Evolutionary conservation across 2,888 invertebrate species (phyloP).

Genomic region (Cordilura impudica): DNA sequence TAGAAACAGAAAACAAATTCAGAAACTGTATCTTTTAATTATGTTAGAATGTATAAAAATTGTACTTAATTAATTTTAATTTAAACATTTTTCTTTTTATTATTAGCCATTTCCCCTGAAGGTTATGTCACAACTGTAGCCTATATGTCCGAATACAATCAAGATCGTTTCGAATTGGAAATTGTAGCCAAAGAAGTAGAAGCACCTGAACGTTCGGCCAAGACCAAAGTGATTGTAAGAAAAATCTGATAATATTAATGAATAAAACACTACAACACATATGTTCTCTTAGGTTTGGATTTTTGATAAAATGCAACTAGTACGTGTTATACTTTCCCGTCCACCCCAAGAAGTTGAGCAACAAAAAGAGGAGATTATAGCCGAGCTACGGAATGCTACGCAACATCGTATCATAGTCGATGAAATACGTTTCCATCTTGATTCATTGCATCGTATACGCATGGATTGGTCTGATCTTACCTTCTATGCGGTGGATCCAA

Average conservation of each 20-base stretch:
- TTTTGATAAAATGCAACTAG: conserved; percentile 89
- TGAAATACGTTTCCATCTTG: conserved; percentile 86
- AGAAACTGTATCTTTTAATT: too few species aligned
- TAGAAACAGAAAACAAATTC: too few species aligned
- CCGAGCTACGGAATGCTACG: conserved; percentile 87
- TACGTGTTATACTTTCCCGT: conserved; percentile 89
- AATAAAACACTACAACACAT: not conserved
- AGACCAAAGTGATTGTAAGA: conserved; percentile 87
- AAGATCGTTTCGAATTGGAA: conserved; percentile 90
- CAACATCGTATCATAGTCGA: conserved; percentile 88
- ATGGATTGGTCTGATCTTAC: conserved; percentile 89
- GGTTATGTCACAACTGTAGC: conserved; percentile 82
- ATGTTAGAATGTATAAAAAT: too few species aligned
- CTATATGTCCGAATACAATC: conserved; percentile 92
- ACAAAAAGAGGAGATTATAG: conserved; percentile 85
- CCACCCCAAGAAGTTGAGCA: conserved; percentile 87
- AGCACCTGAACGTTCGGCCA: conserved; percentile 87
- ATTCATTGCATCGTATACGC: conserved; percentile 79
- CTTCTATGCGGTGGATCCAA: conserved; percentile 88
- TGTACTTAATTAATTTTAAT: not conserved
- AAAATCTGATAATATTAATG: too few species aligned
- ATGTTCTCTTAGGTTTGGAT: conserved; percentile 86
- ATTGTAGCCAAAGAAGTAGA: conserved; percentile 90
- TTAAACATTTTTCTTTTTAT: not conserved
- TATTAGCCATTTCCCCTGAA: conserved; percentile 74